Base-by-base conservation (phyloP, 37 sponge, comb jelly and placozoan genomes). In the Ephydatia muelleri region DNA sequence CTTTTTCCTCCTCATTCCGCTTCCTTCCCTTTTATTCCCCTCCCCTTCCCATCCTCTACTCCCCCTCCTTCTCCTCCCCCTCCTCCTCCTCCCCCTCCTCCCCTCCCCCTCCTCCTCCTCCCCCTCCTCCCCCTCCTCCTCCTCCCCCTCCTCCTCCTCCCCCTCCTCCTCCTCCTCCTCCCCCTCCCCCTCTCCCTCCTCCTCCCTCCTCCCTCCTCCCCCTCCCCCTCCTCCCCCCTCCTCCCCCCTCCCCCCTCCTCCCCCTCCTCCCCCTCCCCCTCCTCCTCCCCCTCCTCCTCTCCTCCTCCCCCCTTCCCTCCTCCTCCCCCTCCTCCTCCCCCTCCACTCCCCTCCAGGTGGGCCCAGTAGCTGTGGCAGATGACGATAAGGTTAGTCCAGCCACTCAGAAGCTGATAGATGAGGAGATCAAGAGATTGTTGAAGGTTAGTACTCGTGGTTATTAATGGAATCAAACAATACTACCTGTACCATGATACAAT, bases 331-430 rank as follows among this genome's bases (percentile, higher is more conserved):
- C 74, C 65, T 68, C 9, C 36, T 79, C 25, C 39, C 27, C 11
- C 64, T 38, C 2, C 21, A 16, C 38, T 3, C 31, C 26, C 33
- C 8, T 69, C 14, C 49, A 94, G 95, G 75, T 95, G 38, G 95
- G 95, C 21, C 92, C 90, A 0, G 83, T 95, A 70, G 64, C 67
- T 38, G 86, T 77, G 73, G 36, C 72, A 19, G 88, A 88, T 9
- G 70, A 86, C 29, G 71, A 80, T 26, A 82, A 92, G 30, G 43
- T 68, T 21, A 88, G 93, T 73, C 86, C 88, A 37, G 91, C 82
- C 33, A 88, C 79, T 14, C 75, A 82, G 25, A 81, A 81, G 2
- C 33, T 82, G 8, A 85, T 96, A 73, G 96, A 96, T 48, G 83
- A 82, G 6, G 82, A 84, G 48, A 34, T 82, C 67, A 84, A 79